Evolutionary conservation across 2,113 vertebrate genomes (phyloP).

Genomic region (Otocyon megalotis): DNA sequence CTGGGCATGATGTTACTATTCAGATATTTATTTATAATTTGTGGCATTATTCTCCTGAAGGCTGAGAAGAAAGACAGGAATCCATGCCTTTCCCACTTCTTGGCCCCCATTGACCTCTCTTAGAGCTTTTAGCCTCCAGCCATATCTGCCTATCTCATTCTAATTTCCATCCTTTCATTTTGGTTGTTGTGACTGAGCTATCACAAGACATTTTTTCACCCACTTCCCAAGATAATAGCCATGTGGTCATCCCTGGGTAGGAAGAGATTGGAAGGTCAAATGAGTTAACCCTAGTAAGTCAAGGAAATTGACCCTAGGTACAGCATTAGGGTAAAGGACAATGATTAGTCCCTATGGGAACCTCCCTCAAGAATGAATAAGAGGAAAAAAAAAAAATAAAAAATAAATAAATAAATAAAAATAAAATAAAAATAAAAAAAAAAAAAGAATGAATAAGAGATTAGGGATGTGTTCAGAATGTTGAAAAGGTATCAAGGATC

Average conservation of each 20-base stretch:
- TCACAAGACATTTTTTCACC: background rate
- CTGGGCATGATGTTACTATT: background rate
- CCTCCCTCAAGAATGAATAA: background rate
- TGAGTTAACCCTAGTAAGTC: background rate
- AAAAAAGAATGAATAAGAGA: background rate
- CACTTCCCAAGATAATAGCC: background rate
- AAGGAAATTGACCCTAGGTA: background rate
- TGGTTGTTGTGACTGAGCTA: background rate
- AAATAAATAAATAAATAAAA: no score
- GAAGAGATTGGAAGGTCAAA: background rate
- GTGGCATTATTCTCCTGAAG: background rate
- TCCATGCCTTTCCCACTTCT: background rate
- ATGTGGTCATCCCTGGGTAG: background rate
- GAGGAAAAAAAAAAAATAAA: no score
- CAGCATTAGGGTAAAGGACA: background rate
- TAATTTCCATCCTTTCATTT: background rate
- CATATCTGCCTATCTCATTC: background rate
- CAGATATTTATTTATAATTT: background rate
- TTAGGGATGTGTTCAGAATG: background rate
- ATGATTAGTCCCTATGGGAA: background rate
- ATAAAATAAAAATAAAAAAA: no score
- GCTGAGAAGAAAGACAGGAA: background rate
- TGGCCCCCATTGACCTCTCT: background rate
- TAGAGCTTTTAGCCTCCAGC: background rate
- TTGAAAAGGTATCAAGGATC: background rate